Conservation (phyloP, 2,113 vertebrate genomes). For the Pluvialis apricaria region DNA sequence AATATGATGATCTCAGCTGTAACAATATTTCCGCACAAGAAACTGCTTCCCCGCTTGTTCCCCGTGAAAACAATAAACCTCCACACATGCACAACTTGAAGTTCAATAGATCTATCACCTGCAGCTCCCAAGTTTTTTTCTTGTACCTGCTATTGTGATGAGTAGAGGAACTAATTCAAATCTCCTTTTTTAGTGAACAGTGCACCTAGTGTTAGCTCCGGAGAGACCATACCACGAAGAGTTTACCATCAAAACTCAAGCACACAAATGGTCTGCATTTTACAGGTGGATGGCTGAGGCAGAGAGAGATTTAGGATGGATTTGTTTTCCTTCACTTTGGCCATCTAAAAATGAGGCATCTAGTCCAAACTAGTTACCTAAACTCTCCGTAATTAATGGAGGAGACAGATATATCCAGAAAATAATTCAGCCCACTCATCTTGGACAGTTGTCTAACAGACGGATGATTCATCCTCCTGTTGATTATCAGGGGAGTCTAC, state of each 20-base stretch:
- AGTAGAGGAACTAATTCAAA: neutral
- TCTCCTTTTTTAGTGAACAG: neutral
- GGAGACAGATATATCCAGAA: neutral
- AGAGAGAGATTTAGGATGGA: neutral
- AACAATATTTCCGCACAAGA: neutral
- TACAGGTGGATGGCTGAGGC: neutral
- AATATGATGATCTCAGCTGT: neutral
- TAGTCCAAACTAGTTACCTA: neutral
- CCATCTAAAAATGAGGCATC: neutral
- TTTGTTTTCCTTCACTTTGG: neutral
- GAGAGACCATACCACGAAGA: neutral
- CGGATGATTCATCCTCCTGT: neutral
- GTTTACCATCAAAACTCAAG: neutral
- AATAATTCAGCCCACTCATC: neutral
- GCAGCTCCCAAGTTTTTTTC: neutral
- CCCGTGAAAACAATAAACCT: neutral
- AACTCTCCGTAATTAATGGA: neutral
- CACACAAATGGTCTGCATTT: neutral
- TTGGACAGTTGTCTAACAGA: neutral
- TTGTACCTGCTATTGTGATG: rapidly evolving
- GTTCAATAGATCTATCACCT: neutral
- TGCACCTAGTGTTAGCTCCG: neutral
- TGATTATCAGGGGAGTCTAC: neutral
- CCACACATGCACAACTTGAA: neutral
- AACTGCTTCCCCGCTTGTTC: neutral